Conservation (phyloP, 2,797 vertebrate species). For the Artibeus lituratus region DNA sequence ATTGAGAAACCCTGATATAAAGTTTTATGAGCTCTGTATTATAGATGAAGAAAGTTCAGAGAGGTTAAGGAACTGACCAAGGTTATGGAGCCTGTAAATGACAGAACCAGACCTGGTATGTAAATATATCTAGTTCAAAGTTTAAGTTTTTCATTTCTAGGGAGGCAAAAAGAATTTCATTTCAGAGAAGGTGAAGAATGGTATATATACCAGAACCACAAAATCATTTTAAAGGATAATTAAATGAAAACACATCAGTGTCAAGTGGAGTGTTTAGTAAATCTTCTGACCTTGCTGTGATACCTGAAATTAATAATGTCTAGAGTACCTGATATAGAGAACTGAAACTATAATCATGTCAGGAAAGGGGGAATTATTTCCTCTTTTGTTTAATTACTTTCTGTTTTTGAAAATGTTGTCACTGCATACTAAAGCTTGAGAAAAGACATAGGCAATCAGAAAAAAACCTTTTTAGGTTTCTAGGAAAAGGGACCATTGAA, state of each 20-base stretch:
- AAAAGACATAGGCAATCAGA: not conserved
- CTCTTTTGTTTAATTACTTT: slow-evolving; percentile 11
- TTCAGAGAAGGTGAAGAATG: not conserved
- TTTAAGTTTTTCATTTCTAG: not conserved
- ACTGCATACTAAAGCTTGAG: not conserved
- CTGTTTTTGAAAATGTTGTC: not conserved
- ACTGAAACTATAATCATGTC: slow-evolving; percentile 20
- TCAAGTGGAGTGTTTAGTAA: not conserved
- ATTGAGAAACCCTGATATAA: not conserved
- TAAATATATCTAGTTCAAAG: not conserved
- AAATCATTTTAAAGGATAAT: slow-evolving; percentile 29
- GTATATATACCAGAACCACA: not conserved
- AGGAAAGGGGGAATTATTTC: not conserved
- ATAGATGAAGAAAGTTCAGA: not conserved
- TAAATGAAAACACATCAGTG: not conserved
- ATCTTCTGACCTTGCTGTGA: not conserved
- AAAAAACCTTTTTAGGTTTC: slow-evolving; percentile 47
- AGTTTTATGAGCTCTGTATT: not conserved
- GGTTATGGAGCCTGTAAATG: not conserved
- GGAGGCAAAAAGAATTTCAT: not conserved
- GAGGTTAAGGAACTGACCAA: not conserved
- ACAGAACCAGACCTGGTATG: not conserved
- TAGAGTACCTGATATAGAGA: not conserved
- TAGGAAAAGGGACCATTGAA: slow-evolving; percentile 24
- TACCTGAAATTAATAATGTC: not conserved